Conservation (phyloP, 2,797 vertebrate species). For the Dicrostonyx torquatus region DNA sequence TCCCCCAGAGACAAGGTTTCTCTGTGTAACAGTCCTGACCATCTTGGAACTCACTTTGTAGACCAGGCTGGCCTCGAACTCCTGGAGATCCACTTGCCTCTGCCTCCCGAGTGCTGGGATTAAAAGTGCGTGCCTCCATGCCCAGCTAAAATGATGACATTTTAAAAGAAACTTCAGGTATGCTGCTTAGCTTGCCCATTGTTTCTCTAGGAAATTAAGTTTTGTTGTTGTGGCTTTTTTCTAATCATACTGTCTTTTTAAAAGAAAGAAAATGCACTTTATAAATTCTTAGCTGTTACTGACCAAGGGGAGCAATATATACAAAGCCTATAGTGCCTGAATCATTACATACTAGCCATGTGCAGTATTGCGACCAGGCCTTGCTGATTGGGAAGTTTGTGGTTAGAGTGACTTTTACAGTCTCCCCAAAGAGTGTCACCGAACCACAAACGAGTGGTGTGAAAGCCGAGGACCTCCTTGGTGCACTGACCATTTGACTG, state of each 20-base stretch:
- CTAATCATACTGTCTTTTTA: neutral
- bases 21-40: neutral
- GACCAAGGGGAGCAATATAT: neutral
- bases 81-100: neutral
- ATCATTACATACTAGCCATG: neutral
- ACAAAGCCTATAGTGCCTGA: neutral
- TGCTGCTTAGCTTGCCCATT: neutral
- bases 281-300: neutral
- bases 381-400: neutral
- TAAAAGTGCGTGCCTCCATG: neutral
- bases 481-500: neutral
- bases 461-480: neutral
- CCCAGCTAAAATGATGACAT: neutral
- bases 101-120: neutral
- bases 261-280: neutral
- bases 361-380: too few relatives aligned
- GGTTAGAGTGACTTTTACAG: neutral
- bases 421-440: neutral
- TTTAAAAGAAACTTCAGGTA: neutral
- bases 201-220: slow-evolving; percentile 16
- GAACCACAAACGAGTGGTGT: neutral
- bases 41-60: neutral
- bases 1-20: neutral
- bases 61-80: neutral
- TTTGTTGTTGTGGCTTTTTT: neutral